These are phyloP conservation scores for Drosophila ficusphila DNA, from an alignment of 1,140 invertebrate genomes.

Conservation along the genomic window DNA sequence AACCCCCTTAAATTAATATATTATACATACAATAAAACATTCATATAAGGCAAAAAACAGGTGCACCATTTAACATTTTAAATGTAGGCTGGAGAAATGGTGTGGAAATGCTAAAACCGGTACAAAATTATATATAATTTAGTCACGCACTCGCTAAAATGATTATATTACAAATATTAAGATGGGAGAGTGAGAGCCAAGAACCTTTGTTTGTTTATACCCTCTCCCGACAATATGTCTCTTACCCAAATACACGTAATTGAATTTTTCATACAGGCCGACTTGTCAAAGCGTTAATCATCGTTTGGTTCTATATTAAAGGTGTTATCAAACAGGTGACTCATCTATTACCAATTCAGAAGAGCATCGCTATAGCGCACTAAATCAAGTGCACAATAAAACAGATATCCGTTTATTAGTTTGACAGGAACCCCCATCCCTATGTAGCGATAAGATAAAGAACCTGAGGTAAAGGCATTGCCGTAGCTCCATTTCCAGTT, in stretches of 20 bases:
- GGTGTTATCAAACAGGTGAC: conserved; percentile 11
- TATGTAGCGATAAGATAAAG: conserved; percentile 38
- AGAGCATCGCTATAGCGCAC: conserved; percentile 2
- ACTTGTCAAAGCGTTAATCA: conserved; percentile 21
- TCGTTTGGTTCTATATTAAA: neutral
- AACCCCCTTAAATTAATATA: neutral
- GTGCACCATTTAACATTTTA: neutral
- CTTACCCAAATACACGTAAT: conserved; percentile 1
- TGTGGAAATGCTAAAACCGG: neutral
- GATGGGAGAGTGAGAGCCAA: conserved; percentile 1
- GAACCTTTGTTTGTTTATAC: neutral
- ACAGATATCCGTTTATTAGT: conserved; percentile 19
- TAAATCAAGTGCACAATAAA: conserved; percentile 46
- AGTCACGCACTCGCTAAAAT: conserved; percentile 3
- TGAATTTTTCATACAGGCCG: conserved; percentile 4
- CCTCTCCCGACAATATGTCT: neutral
- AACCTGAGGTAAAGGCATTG: conserved; percentile 4
- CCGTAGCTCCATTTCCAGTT: neutral
- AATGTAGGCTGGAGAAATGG: conserved; percentile 11
- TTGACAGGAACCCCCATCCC: conserved; percentile 8
- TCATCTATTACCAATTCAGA: conserved; percentile 10
- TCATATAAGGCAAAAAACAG: neutral
- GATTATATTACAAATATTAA: conserved; percentile 10
- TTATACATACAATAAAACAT: neutral
- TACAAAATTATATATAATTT: neutral